Percentiles rank a stretch among this genome's conserved stretches.
Conservation (phyloP, 2,888 invertebrate species). For the Mythimna albipuncta region DNA sequence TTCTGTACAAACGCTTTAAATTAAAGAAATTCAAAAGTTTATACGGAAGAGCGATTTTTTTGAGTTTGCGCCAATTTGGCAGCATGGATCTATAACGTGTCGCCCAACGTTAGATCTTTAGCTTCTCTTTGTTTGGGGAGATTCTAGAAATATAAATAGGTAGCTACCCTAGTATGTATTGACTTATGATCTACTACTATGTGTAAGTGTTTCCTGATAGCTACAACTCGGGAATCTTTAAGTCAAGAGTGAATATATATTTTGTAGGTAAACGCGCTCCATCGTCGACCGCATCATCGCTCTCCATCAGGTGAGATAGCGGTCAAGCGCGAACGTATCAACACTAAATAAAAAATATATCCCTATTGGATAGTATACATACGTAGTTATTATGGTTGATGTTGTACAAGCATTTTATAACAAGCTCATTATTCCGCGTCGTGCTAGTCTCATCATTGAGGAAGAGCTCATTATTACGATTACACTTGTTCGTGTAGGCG, state of each 20-base stretch:
- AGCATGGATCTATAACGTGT: constrained; percentile 25
- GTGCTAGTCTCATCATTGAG: neutral
- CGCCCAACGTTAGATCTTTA: constrained; percentile 19
- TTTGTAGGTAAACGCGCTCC: too few relatives aligned
- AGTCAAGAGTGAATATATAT: too few relatives aligned
- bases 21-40: constrained; percentile 21
- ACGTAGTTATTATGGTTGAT: neutral
- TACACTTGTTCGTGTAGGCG: neutral
- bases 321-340: too few relatives aligned
- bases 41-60: constrained; percentile 50
- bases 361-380: neutral
- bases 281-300: too few relatives aligned
- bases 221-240: too few relatives aligned
- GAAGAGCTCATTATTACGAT: constrained; percentile 23
- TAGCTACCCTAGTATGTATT: neutral
- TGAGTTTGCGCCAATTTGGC: constrained; percentile 54
- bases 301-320: too few relatives aligned
- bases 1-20: neutral
- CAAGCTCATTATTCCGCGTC: constrained; percentile 4
- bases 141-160: neutral
- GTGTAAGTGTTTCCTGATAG: too few relatives aligned
- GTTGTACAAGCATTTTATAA: neutral
- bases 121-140: constrained; percentile 22
- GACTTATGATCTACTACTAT: neutral
- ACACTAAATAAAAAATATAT: too few relatives aligned